A percentile compares a stretch with the other conserved stretches of the same genome.
Conservation (phyloP, 2,113 vertebrate genomes). For the Lepus timidus region DNA sequence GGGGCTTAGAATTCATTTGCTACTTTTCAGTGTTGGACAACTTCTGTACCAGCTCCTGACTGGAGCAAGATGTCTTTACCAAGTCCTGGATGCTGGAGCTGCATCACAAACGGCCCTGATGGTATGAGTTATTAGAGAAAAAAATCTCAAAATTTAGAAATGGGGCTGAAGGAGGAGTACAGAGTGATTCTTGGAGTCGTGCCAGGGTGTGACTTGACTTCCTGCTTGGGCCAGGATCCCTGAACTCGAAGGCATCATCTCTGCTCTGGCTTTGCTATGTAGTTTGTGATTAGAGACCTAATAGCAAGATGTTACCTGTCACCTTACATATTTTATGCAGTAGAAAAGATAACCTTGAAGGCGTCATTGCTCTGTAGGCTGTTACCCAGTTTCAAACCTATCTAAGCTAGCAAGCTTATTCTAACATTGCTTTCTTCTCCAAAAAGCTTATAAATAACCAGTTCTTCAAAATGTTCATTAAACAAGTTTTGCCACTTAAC, state of each 20-base stretch:
- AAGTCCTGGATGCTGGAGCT: not conserved
- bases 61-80: not conserved
- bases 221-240: not conserved
- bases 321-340: not conserved
- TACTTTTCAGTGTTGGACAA: conserved; percentile 10
- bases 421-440: not conserved
- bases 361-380: not conserved
- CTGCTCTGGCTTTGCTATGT: not conserved
- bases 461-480: conserved; percentile 4
- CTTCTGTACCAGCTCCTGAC: not conserved
- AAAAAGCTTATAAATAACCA: conserved; percentile 15
- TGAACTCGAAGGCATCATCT: not conserved
- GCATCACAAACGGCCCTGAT: not conserved
- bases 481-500: conserved; percentile 12
- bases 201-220: not conserved
- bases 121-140: not conserved
- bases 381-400: not conserved
- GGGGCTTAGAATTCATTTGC: not conserved
- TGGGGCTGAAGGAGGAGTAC: not conserved
- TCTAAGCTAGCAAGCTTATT: conserved; percentile 11
- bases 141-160: conserved; percentile 7
- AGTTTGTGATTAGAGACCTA: conserved; percentile 9
- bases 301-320: not conserved
- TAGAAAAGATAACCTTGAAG: not conserved
- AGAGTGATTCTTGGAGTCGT: not conserved